Conservation (phyloP, 2,888 invertebrate genomes). For the Lepidochitona cinerea region DNA sequence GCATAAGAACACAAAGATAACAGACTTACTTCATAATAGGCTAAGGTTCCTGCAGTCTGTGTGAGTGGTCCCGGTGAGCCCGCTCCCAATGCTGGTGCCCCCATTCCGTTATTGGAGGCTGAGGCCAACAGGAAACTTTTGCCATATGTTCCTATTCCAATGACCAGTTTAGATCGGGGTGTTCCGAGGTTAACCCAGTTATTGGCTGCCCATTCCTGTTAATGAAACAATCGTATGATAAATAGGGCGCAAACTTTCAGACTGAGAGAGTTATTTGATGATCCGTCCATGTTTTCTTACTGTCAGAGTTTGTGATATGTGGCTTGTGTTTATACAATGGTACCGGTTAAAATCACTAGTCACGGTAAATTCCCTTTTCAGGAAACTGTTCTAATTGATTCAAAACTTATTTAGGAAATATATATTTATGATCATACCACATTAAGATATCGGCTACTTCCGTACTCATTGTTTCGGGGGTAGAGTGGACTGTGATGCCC, state of each 20-base stretch:
- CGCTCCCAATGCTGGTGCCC: constrained; percentile 34
- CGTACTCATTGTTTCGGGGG: neutral
- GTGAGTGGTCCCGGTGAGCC: constrained; percentile 36
- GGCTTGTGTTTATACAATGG: no score
- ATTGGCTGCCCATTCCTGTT: constrained; percentile 41
- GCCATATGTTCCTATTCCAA: constrained; percentile 97
- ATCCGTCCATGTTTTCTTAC: no score
- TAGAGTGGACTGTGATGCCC: constrained; percentile 9
- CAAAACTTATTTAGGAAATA: no score
- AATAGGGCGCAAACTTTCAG: no score
- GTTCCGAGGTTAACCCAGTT: constrained; percentile 77
- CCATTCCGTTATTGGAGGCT: constrained; percentile 30
- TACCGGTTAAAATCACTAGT: no score
- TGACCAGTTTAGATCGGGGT: constrained; percentile 90
- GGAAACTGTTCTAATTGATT: no score
- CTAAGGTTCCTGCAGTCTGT: constrained; percentile 33
- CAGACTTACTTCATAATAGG: constrained; percentile 59
- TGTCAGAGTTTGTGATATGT: no score
- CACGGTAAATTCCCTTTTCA: no score
- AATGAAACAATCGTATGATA: no score
- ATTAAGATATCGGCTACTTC: neutral
- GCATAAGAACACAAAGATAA: no score
- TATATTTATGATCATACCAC: constrained; percentile 8
- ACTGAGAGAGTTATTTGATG: no score
- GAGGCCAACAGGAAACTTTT: constrained; percentile 88